phyloP scores from a whole-genome alignment of 2,797 vertebrate genomes.

The Synanceia verrucosa region DNA sequence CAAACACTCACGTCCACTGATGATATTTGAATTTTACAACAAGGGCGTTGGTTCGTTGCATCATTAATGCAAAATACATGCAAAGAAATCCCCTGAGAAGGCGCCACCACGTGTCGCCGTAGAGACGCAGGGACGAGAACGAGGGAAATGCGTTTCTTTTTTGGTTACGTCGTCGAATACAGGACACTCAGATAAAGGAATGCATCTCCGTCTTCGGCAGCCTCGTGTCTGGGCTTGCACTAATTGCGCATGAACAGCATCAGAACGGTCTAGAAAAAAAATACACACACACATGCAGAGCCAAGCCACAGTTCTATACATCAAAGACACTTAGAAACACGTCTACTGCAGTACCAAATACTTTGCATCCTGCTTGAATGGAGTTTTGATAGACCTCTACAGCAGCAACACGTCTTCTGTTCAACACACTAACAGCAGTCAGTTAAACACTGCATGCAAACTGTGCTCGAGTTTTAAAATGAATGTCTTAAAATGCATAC shows the following conservation, averaged over 20 bases:
- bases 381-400: too few species aligned
- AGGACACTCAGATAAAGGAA: slow-evolving; percentile 58
- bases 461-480: not conserved
- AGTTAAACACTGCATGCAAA: not conserved
- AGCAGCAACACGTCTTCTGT: not conserved
- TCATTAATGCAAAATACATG: slow-evolving; percentile 42
- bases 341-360: slow-evolving; percentile 22
- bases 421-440: not conserved
- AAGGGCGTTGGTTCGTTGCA: not conserved
- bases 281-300: not conserved
- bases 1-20: not conserved
- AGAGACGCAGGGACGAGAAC: not conserved
- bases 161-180: not conserved
- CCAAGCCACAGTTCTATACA: slow-evolving; percentile 43
- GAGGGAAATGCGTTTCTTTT: not conserved
- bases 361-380: slow-evolving; percentile 58
- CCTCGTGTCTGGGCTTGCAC: slow-evolving; percentile 71
- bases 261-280: slow-evolving; percentile 32
- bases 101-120: not conserved
- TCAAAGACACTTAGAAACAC: slow-evolving; percentile 45
- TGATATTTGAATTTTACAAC: slow-evolving; percentile 10
- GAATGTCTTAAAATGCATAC: slow-evolving; percentile 11
- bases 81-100: not conserved
- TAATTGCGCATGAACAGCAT: slow-evolving; percentile 41
- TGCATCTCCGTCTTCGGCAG: slow-evolving; percentile 53